Percentiles rank a stretch among this genome's conserved stretches.
phyloP scores from a whole-genome alignment of 1,140 invertebrate species.

The Trichogramma pretiosum region DNA sequence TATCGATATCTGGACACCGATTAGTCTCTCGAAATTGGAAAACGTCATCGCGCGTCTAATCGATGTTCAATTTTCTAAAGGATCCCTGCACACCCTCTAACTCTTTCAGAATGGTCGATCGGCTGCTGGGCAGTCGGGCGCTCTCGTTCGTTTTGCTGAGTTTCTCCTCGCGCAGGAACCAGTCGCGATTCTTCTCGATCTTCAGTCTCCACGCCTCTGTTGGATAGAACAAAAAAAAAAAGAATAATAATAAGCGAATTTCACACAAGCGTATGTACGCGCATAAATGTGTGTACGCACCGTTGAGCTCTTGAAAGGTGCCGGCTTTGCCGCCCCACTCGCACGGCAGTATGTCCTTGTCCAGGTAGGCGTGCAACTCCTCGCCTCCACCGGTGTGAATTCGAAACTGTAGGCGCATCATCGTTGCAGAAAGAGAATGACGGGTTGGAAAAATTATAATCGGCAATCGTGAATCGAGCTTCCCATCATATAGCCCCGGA shows the following conservation, averaged over 20 bases:
- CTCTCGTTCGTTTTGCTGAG: conserved; percentile 40
- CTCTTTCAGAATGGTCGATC: conserved; percentile 30
- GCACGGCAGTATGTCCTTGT: conserved; percentile 42
- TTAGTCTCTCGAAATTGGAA: too few species aligned
- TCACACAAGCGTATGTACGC: too few species aligned
- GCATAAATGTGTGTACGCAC: too few species aligned
- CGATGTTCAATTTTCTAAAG: conserved; percentile 44
- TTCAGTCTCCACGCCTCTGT: conserved; percentile 39
- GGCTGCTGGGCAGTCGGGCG: conserved; percentile 33
- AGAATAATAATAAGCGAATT: too few species aligned
- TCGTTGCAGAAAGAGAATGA: neutral
- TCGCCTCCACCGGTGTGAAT: conserved; percentile 32
- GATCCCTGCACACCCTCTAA: conserved; percentile 43
- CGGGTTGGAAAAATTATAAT: neutral
- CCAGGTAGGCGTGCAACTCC: conserved; percentile 36
- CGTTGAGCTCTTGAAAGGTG: conserved; percentile 36
- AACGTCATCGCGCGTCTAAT: too few species aligned
- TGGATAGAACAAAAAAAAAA: conserved; percentile 9
- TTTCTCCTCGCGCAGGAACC: conserved; percentile 43
- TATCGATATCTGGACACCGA: too few species aligned
- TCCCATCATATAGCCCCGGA: too few species aligned
- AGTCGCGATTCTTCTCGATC: conserved; percentile 39
- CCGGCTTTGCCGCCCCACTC: conserved; percentile 47
- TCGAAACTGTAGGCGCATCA: conserved; percentile 24
- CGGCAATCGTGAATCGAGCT: too few species aligned